Evolutionary conservation across 2,113 vertebrate species (phyloP), one percentile per base, ranked within the genome.

Genomic region (Guaruba guarouba): DNA sequence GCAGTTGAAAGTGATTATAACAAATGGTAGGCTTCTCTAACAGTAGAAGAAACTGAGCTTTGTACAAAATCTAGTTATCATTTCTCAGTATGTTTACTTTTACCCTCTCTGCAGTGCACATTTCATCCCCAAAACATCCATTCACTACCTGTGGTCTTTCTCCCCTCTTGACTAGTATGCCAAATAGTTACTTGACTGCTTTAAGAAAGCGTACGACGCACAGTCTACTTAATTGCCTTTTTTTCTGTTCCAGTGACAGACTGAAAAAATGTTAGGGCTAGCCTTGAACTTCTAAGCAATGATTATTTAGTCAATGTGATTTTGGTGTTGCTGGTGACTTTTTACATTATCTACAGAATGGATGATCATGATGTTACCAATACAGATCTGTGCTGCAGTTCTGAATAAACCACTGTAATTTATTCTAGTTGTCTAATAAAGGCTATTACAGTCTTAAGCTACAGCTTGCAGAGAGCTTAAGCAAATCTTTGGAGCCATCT

Each of bases 401-500:
- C 63, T 57, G 68, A 41, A 62, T 17, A 25, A 67, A 19, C 28
- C 43, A 5, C 80, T 57, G 15, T 37, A 10, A 70, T 77, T 86
- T 43, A 51, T 77, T 74, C 20, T 12, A 8, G 19, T 28, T 78
- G 61, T 37, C 82, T 82, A 64, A 71, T 31, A 76, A 77, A 57
- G 52, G 64, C 41, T 87, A 4, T 86, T 83, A 92, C 73, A 2
- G 0, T 51, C 35, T 69, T 64, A 55, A 80, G 13, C 59, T 79
- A 24, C 43, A 49, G 12, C 57, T 83, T 66, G 24, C 49, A 33
- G 63, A 54, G 41, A 77, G 54, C 76, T 86, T 86, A 81, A 86
- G 43, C 49, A 93, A 94, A 91, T 82, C 77, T 94, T 76, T 91
- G 77, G 86, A 96, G 89, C 91, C 83, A 81, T 83, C 91, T 95